Evolutionary conservation across 92 coral and sea anemone species (phyloP).

Genomic region (Epizoanthus scotinus): DNA sequence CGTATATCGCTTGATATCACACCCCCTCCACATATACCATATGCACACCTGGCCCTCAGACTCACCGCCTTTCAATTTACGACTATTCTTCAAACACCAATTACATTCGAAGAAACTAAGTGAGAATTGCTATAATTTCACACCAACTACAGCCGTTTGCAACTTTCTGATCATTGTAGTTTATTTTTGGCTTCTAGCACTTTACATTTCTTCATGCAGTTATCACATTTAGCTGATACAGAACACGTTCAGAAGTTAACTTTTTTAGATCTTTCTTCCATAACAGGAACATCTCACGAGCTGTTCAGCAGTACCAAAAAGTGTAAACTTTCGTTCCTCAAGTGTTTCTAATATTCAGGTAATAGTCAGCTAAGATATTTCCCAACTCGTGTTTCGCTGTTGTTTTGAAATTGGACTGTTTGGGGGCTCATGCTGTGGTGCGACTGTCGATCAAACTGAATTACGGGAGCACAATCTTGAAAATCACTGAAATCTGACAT

Average conservation of each 20-base stretch:
- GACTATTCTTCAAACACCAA: conserved; percentile 12
- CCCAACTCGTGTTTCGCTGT: not conserved
- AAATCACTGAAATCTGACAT: conserved; percentile 2
- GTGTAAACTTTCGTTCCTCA: too few relatives aligned
- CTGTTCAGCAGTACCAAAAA: too few relatives aligned
- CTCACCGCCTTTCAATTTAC: conserved; percentile 35
- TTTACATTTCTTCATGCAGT: not conserved
- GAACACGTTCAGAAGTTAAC: not conserved
- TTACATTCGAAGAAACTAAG: conserved; percentile 10
- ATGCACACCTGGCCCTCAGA: conserved; percentile 20
- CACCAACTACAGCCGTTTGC: not conserved
- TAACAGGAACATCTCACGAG: too few relatives aligned
- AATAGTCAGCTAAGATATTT: not conserved
- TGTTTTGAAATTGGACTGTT: not conserved
- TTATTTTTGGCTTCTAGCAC: not conserved
- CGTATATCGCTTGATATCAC: conserved; percentile 15
- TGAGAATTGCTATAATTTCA: not conserved
- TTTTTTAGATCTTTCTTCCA: not conserved
- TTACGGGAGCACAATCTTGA: not conserved
- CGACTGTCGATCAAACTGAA: not conserved
- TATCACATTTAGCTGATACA: not conserved
- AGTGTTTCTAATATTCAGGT: not conserved
- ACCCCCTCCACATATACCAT: conserved; percentile 28
- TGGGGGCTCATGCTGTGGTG: not conserved
- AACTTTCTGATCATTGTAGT: not conserved